Conservation (phyloP, 2,888 invertebrate genomes). For the Parnassius orleans region DNA sequence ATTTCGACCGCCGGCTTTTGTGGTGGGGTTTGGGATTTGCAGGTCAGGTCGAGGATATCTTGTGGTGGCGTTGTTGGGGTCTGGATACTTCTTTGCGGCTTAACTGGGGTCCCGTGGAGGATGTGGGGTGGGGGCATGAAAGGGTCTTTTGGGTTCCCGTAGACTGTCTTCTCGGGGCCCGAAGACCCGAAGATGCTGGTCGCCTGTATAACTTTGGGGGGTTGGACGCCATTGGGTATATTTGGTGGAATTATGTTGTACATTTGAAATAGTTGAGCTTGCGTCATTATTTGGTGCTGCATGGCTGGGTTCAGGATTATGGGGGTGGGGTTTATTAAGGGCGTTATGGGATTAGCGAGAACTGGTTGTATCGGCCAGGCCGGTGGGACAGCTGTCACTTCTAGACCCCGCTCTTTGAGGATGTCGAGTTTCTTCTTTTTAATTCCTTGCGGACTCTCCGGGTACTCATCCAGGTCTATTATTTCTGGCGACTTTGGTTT, state of each 20-base stretch:
- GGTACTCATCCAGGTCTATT: slow-evolving; percentile 82
- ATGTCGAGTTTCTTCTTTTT: slow-evolving; percentile 88
- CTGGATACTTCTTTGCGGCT: slow-evolving; percentile 45
- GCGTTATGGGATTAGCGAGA: slow-evolving; percentile 31
- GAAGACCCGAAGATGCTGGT: slow-evolving; percentile 83
- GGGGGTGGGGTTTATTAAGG: slow-evolving; percentile 40
- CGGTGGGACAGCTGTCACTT: slow-evolving; percentile 85
- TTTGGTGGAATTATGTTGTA: slow-evolving; percentile 60
- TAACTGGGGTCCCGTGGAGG: slow-evolving; percentile 65
- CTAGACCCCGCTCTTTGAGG: slow-evolving; percentile 86
- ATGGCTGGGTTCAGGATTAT: slow-evolving; percentile 62
- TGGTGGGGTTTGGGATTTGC: slow-evolving; percentile 58
- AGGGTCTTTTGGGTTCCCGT: slow-evolving; percentile 87
- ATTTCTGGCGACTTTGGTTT: slow-evolving; percentile 84
- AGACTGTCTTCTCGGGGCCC: slow-evolving; percentile 82
- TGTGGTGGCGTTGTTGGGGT: slow-evolving; percentile 54
- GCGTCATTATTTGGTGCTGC: slow-evolving; percentile 73
- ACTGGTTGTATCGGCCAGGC: slow-evolving; percentile 46
- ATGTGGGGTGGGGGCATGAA: slow-evolving; percentile 79
- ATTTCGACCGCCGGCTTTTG: slow-evolving; percentile 79
- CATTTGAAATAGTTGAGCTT: slow-evolving; percentile 70
- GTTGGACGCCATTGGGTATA: slow-evolving; percentile 53
- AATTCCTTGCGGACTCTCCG: slow-evolving; percentile 66
- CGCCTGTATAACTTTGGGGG: slow-evolving; percentile 81
- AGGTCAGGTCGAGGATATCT: slow-evolving; percentile 85